phyloP scores from a whole-genome alignment of 1,140 invertebrate species.

The Dendrolimus punctatus region DNA sequence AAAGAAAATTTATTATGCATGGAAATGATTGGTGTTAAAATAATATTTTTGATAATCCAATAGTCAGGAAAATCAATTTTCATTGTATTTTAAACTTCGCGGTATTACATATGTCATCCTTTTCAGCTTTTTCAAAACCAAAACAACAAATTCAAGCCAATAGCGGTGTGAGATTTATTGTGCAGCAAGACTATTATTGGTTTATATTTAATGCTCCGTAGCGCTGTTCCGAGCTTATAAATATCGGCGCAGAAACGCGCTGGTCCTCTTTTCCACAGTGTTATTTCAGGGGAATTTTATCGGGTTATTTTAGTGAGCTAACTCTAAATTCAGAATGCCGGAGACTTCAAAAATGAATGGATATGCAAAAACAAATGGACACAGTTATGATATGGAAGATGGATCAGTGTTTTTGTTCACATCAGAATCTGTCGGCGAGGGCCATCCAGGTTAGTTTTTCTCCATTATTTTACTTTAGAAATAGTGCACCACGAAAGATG shows the following conservation, averaged over 20 bases:
- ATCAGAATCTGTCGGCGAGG: slow-evolving; percentile 98
- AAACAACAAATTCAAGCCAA: slow-evolving; percentile 58
- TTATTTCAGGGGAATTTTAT: slow-evolving; percentile 57
- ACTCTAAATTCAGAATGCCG: slow-evolving; percentile 77
- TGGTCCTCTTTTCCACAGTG: slow-evolving; percentile 69
- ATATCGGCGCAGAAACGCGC: slow-evolving; percentile 52
- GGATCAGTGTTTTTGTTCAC: slow-evolving; percentile 96
- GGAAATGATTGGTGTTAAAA: no score
- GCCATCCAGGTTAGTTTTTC: slow-evolving; percentile 90
- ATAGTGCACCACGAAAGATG: slow-evolving; percentile 51
- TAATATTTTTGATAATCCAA: background rate
- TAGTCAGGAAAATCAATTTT: background rate
- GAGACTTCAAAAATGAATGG: slow-evolving; percentile 84
- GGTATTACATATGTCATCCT: slow-evolving; percentile 12
- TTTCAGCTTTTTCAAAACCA: slow-evolving; percentile 41
- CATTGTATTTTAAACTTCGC: slow-evolving; percentile 15
- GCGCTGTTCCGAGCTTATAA: slow-evolving; percentile 62
- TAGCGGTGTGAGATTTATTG: slow-evolving; percentile 19
- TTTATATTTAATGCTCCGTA: slow-evolving; percentile 28
- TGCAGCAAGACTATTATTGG: slow-evolving; percentile 44
- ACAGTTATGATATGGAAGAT: slow-evolving; percentile 84
- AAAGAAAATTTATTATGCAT: background rate
- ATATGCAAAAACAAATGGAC: slow-evolving; percentile 80
- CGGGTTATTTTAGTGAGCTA: slow-evolving; percentile 69
- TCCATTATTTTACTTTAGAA: slow-evolving; percentile 27